Percentiles rank a stretch among this genome's conserved stretches.
Conservation (phyloP, 1,140 invertebrate genomes). For the Dryas iulia region DNA sequence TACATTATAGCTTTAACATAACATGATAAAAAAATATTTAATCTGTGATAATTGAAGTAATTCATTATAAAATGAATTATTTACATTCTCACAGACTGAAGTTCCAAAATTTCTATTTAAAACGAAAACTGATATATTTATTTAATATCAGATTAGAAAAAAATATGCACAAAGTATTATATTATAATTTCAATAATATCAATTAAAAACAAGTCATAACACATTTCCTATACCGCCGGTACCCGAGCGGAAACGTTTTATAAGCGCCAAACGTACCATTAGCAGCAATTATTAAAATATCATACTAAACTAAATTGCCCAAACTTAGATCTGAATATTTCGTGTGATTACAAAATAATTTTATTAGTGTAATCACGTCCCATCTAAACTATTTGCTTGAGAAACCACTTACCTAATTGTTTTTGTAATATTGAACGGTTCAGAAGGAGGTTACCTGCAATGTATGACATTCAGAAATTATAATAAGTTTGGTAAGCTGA, state of each 20-base stretch:
- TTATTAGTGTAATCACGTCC: slow-evolving; percentile 17
- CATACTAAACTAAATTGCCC: slow-evolving; percentile 3
- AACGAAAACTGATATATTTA: too few relatives aligned
- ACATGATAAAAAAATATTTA: too few relatives aligned
- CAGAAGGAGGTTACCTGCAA: slow-evolving; percentile 28
- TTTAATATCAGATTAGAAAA: too few relatives aligned
- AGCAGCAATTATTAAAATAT: slow-evolving; percentile 1
- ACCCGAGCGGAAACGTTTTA: not conserved
- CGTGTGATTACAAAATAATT: slow-evolving; percentile 21
- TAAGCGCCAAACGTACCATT: not conserved
- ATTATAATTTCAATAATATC: not conserved
- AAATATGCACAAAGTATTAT: too few relatives aligned
- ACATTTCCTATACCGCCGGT: not conserved
- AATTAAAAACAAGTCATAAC: not conserved
- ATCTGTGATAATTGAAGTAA: too few relatives aligned
- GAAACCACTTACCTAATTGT: slow-evolving; percentile 19
- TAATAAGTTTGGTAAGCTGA: slow-evolving; percentile 34
- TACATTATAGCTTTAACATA: too few relatives aligned
- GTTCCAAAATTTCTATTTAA: too few relatives aligned
- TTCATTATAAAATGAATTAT: too few relatives aligned
- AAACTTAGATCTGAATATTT: slow-evolving; percentile 19
- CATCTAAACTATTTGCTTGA: slow-evolving; percentile 21
- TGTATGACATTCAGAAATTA: slow-evolving; percentile 34
- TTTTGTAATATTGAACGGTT: slow-evolving; percentile 22
- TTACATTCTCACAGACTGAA: too few relatives aligned